Base-by-base conservation (phyloP, 2,888 invertebrate genomes). In the Diaperis boleti region DNA sequence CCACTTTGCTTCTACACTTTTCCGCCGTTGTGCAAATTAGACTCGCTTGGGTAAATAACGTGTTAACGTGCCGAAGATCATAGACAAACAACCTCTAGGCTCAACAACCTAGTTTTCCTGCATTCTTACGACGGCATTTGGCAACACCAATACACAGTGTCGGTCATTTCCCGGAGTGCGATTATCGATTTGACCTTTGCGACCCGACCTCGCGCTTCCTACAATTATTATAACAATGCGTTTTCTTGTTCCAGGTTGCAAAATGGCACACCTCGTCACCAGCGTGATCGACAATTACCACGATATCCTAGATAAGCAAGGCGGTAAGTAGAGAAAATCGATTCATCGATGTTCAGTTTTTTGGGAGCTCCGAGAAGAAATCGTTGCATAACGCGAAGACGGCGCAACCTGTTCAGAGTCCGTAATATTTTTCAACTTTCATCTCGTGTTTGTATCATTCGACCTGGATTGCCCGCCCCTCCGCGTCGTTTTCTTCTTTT, bases 291-390 rank as follows among this genome's bases (percentile, higher is more conserved):
- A 86, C 72, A 85, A 87, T 61, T 91, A 90, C 80, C 85, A 87
- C 71, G 90, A 93, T 79, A 79, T 93, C 62, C 89, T 94, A 89
- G 89, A 92, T 79, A 92, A 93, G 79, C 88, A 91, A 82, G 92
- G 93, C 79, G 81, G 81, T 81, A 74, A 81, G 81, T 80, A 45
- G 29, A 45, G 14, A 26, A 2, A n/a, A 20, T 20, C 4, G 20
- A n/a, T n/a, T 6, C 20, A 20, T 20, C 6, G 20, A 4, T 20
- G 20, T 20, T 20, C 6, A 20, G n/a, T n/a, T 20, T 4, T 20
- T 20, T 20, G 20, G 3, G 20, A 20, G 6, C 26, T 8, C 6
- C 20, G 17, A 20, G 14, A 10, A 26, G 35, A 52, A 37, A 18
- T 45, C 6, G 22, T 52, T 52, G 39, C 39, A 37, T 52, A 52